These are phyloP conservation scores for Condylostylus longicornis DNA, from an alignment of 1,140 invertebrate genomes.

Conservation along the genomic window DNA sequence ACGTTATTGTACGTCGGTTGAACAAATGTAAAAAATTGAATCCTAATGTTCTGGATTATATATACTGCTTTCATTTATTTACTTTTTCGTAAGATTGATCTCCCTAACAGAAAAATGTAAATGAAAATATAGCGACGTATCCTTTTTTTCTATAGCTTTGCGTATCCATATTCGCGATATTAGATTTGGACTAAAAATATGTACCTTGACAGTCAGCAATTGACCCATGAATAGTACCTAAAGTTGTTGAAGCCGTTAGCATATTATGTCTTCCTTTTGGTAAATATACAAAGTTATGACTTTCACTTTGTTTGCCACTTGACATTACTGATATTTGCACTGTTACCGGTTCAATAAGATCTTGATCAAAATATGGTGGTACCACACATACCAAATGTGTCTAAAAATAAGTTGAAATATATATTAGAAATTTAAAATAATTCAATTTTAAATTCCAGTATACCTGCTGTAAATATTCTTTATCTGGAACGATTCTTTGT, in stretches of 20 bases:
- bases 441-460: neutral
- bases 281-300: conserved; percentile 73
- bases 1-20: no score
- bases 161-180: no score
- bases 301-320: conserved; percentile 75
- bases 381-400: conserved; percentile 87
- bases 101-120: no score
- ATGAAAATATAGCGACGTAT: no score
- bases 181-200: no score
- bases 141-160: no score
- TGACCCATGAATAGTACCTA: conserved; percentile 15
- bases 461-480: conserved; percentile 70
- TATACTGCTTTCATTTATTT: no score
- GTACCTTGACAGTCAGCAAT: conserved; percentile 22
- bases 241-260: conserved; percentile 26
- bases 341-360: conserved; percentile 48
- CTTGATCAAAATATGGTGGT: conserved; percentile 56
- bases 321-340: conserved; percentile 70
- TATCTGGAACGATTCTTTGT: conserved; percentile 59
- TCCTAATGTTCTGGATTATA: no score
- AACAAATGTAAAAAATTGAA: no score
- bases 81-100: no score
- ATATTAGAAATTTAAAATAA: neutral
- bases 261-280: conserved; percentile 33
- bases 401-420: conserved; percentile 33